A percentile compares a stretch with the other conserved stretches of the same genome.
Conservation (phyloP, 1,140 invertebrate species). For the Holcopasites calliopsidis region DNA sequence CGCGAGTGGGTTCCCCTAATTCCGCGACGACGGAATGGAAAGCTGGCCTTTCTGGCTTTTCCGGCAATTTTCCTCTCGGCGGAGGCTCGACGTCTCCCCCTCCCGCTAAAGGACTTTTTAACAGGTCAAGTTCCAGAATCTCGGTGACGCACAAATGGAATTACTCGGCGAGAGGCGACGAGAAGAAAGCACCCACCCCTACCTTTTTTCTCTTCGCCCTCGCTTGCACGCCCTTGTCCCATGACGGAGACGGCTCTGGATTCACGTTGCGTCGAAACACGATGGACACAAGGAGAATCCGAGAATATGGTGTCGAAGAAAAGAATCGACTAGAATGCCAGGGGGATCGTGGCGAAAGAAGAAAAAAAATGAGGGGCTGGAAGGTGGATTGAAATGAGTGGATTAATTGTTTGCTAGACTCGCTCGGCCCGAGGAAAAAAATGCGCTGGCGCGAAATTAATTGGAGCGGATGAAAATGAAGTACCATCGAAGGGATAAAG, state of each 20-base stretch:
- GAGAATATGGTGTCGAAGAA: not conserved
- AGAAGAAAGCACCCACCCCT: slow-evolving; percentile 39
- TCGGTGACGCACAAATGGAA: slow-evolving; percentile 68
- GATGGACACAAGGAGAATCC: slow-evolving; percentile 1
- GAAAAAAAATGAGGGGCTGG: no score
- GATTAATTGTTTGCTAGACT: no score
- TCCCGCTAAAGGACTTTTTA: slow-evolving; percentile 68
- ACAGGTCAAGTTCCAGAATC: slow-evolving; percentile 71
- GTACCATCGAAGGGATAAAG: no score
- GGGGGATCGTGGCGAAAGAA: no score
- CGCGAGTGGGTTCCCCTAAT: not conserved
- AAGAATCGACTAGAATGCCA: not conserved
- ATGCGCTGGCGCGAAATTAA: no score
- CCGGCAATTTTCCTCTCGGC: slow-evolving; percentile 52
- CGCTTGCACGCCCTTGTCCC: slow-evolving; percentile 17
- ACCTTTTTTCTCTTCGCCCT: slow-evolving; percentile 21
- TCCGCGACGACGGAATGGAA: slow-evolving; percentile 14
- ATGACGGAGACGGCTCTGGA: slow-evolving; percentile 24
- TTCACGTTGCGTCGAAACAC: slow-evolving; percentile 37
- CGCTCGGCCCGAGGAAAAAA: no score
- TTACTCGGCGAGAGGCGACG: slow-evolving; percentile 61
- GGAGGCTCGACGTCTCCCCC: slow-evolving; percentile 6
- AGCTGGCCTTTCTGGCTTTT: slow-evolving; percentile 49
- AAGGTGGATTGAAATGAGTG: no score
- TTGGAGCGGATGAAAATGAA: no score